Percentiles rank a stretch among this genome's conserved stretches.
Evolutionary conservation across 2,888 invertebrate genomes (phyloP).

Genomic region (Epinotia demarniana): DNA sequence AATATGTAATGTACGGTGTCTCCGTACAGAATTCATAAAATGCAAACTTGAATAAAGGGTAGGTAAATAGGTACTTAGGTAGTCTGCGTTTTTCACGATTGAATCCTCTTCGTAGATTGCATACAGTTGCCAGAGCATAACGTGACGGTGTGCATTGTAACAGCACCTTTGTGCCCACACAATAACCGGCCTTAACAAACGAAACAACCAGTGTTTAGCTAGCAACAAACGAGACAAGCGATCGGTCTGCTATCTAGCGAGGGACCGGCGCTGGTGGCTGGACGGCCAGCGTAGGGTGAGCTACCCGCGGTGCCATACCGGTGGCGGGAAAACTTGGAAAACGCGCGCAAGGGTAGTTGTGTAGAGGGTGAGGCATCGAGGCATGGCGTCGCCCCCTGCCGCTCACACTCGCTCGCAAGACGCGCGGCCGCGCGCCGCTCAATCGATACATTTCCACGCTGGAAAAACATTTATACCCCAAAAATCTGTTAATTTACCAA

Average conservation of each 20-base stretch:
- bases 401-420: slow-evolving; percentile 70
- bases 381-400: slow-evolving; percentile 53
- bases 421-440: slow-evolving; percentile 78
- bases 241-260: slow-evolving; percentile 13
- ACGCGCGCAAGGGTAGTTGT: slow-evolving; percentile 68
- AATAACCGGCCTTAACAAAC: slow-evolving; percentile 35
- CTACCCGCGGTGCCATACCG: slow-evolving; percentile 29
- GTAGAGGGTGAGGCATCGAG: slow-evolving; percentile 53
- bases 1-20: background rate
- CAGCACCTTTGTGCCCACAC: slow-evolving; percentile 37
- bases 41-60: background rate
- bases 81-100: too few relatives aligned
- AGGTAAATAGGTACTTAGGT: too few relatives aligned
- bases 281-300: slow-evolving; percentile 61
- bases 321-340: slow-evolving; percentile 78
- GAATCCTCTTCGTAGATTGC: slow-evolving; percentile 10
- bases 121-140: slow-evolving; percentile 33
- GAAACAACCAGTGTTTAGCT: slow-evolving; percentile 28
- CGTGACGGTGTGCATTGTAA: slow-evolving; percentile 38
- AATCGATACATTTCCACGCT: slow-evolving; percentile 46
- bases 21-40: background rate
- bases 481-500: slow-evolving; percentile 18
- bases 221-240: slow-evolving; percentile 25
- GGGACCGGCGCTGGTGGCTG: slow-evolving; percentile 56
- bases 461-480: slow-evolving; percentile 30